Conservation (phyloP, 2,113 vertebrate species). For the Pseudois nayaur region DNA sequence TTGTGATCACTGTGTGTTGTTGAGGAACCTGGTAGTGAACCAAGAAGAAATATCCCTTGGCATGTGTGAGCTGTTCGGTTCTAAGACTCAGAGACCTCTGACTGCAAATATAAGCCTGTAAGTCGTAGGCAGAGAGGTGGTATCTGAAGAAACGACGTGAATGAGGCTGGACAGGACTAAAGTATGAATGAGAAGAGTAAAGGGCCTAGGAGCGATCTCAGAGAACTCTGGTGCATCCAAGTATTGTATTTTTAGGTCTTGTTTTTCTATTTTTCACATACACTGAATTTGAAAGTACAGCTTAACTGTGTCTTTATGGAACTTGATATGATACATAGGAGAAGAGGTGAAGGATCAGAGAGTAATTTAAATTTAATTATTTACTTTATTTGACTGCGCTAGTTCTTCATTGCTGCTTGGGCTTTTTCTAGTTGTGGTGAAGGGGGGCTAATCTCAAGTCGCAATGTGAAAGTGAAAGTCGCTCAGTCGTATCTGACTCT, state of each 20-base stretch:
- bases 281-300: background rate
- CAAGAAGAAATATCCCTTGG: background rate
- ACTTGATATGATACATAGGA: background rate
- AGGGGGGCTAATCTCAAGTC: background rate
- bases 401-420: background rate
- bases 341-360: background rate
- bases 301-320: background rate
- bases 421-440: background rate
- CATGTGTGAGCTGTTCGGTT: background rate
- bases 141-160: background rate
- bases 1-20: background rate
- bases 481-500: fast-evolving
- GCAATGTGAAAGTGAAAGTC: background rate
- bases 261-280: background rate
- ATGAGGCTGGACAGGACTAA: background rate
- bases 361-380: background rate
- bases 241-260: background rate
- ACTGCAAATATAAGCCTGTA: background rate
- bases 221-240: background rate
- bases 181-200: background rate
- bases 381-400: background rate
- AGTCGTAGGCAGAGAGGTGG: background rate
- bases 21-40: background rate
- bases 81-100: background rate
- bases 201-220: background rate